Base-by-base conservation (phyloP, 2,888 invertebrate genomes). In the Hyles lineata region DNA sequence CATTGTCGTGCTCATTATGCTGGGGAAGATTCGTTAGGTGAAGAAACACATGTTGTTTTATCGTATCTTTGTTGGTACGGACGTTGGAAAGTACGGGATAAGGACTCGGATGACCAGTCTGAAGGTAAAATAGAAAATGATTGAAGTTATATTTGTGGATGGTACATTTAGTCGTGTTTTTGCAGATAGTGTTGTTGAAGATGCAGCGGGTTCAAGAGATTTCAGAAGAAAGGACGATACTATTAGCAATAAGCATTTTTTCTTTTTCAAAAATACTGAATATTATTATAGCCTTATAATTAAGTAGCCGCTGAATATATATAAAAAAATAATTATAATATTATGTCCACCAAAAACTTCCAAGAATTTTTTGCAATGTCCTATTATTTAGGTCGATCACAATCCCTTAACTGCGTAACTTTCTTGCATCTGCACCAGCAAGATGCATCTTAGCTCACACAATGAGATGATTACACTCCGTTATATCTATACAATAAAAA, bases 31-130 rank as follows among this genome's bases (percentile, higher is more conserved):
- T 94, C 93, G 94, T 93, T 93, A 94, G 94, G 94, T 94, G 94
- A 94, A 93, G 94, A 94, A 94, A 94, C 94, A 94, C 87, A 91
- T 94, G 94, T 94, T 93, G 94, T 93, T 93, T 93, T 94, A 94
- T 93, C 90, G 83, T 85, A 84, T 83, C 83, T 83, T 76, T 80
- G 74, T 76, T 35, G 78, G 88, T 84, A 84, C 75, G 79, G 87
- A 21, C 43, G 76, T 50, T 58, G 70, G 89, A 83, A 90, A 92
- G 88, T 63, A 70, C 25, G 8, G 61, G 15, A 61, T 74, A 32
- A 55, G 69, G 9, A 58, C 43, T 15, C 43, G 59, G 6, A 5
- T 7, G 21, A 60, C 23, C 11, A 19, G 60, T 25, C 32, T 43
- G 59, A 55, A 70, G 43, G 43, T 43, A 43, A 43, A 70, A 32